Conservation (phyloP, 2,113 vertebrate genomes). For the Willisornis vidua region DNA sequence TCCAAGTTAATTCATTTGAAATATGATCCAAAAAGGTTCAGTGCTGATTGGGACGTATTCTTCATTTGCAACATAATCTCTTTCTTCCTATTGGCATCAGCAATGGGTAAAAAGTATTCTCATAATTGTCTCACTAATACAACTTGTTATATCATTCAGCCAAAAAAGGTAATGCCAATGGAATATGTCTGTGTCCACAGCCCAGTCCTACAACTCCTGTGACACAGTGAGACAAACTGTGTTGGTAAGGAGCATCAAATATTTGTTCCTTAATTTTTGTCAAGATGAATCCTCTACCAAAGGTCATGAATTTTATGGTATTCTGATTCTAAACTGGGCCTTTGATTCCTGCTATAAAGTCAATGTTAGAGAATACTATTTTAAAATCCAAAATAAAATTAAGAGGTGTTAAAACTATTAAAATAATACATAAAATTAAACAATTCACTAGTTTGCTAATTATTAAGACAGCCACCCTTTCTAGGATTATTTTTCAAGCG, state of each 20-base stretch:
- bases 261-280: neutral
- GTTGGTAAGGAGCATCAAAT: conserved; percentile 12
- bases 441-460: neutral
- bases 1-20: conserved; percentile 27
- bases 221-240: conserved; percentile 29
- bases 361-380: neutral
- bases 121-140: neutral
- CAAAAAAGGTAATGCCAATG: conserved; percentile 16
- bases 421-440: neutral
- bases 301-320: neutral
- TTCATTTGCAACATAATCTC: neutral
- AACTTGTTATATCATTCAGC: conserved; percentile 33
- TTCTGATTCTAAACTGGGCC: neutral
- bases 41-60: neutral
- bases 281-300: neutral
- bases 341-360: neutral
- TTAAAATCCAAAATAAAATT: neutral
- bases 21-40: neutral
- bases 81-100: neutral
- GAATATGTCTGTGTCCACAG: conserved; percentile 13
- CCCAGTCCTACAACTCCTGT: neutral
- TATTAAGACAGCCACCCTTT: neutral
- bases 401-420: neutral
- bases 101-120: neutral
- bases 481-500: neutral